These are phyloP conservation scores for Cacoxenus indagator DNA, from an alignment of 2,888 invertebrate genomes.

Conservation along the genomic window DNA sequence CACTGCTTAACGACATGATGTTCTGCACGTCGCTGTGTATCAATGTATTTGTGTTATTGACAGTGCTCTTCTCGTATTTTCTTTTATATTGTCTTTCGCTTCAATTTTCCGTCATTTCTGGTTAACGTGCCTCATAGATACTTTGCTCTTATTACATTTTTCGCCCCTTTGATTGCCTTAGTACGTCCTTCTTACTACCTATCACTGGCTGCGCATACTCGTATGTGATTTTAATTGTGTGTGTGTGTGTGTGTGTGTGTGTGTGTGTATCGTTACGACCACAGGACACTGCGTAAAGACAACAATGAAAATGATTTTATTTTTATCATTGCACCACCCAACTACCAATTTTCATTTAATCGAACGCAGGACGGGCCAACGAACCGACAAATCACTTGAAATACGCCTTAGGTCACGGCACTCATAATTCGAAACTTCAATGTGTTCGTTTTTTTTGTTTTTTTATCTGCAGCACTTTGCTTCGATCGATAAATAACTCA, in stretches of 20 bases:
- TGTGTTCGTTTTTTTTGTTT: slow-evolving; percentile 33
- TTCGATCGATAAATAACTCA: slow-evolving; percentile 53
- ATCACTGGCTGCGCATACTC: not conserved
- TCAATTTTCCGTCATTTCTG: slow-evolving; percentile 56
- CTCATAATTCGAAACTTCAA: slow-evolving; percentile 3
- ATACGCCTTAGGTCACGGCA: not conserved
- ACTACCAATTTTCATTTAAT: not conserved
- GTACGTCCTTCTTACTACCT: not conserved
- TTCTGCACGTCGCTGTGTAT: slow-evolving; percentile 26
- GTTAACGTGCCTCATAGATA: slow-evolving; percentile 60
- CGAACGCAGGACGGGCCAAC: not conserved
- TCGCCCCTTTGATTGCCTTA: slow-evolving; percentile 21
- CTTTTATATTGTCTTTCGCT: slow-evolving; percentile 45
- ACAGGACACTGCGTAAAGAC: slow-evolving; percentile 24
- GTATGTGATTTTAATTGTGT: no score
- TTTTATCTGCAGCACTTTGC: slow-evolving; percentile 55
- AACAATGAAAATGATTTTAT: slow-evolving; percentile 47
- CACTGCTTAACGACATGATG: slow-evolving; percentile 57
- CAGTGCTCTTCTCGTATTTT: slow-evolving; percentile 34
- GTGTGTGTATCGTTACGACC: not conserved
- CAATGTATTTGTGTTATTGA: slow-evolving; percentile 36
- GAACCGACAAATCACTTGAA: not conserved
- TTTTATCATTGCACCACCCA: slow-evolving; percentile 45
- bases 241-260: not conserved
- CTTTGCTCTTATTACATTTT: slow-evolving; percentile 62